Evolutionary conservation across 2,113 vertebrate genomes (phyloP).

Genomic region (Hemiprocne comata): DNA sequence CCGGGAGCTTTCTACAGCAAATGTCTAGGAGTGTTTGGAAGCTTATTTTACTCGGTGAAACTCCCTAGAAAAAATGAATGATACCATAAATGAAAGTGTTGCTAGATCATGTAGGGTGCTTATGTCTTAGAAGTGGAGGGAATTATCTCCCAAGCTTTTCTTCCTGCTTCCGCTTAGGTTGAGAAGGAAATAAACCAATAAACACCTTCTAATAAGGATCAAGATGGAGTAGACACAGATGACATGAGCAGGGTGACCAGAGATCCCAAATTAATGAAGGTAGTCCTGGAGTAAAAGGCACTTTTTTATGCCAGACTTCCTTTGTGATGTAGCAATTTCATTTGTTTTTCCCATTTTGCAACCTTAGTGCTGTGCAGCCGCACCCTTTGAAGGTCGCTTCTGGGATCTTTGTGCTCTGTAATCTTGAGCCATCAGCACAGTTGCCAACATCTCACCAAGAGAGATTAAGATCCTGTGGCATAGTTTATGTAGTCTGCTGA

Average conservation of each 20-base stretch:
- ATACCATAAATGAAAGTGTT: not conserved
- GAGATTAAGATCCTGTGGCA: not conserved
- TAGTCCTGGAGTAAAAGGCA: not conserved
- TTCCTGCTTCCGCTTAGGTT: not conserved
- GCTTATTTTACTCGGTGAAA: not conserved
- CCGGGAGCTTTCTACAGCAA: not conserved
- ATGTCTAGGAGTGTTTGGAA: not conserved
- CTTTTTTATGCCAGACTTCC: not conserved
- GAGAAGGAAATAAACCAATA: not conserved
- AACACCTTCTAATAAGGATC: not conserved
- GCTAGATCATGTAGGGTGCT: not conserved
- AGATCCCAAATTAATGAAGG: not conserved
- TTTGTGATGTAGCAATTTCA: not conserved
- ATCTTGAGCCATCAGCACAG: not conserved
- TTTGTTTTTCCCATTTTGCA: not conserved
- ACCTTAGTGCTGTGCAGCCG: accelerated
- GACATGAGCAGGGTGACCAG: not conserved
- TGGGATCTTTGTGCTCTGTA: not conserved
- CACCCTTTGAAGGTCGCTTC: not conserved
- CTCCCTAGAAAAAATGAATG: not conserved
- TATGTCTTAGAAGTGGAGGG: not conserved
- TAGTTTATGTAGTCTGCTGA: not conserved
- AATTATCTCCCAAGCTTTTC: not conserved
- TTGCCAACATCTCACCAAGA: not conserved
- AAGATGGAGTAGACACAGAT: not conserved